Evolutionary conservation across 35 echinoderm and acorn worm species (phyloP).

Genomic region (Lytechinus variegatus): DNA sequence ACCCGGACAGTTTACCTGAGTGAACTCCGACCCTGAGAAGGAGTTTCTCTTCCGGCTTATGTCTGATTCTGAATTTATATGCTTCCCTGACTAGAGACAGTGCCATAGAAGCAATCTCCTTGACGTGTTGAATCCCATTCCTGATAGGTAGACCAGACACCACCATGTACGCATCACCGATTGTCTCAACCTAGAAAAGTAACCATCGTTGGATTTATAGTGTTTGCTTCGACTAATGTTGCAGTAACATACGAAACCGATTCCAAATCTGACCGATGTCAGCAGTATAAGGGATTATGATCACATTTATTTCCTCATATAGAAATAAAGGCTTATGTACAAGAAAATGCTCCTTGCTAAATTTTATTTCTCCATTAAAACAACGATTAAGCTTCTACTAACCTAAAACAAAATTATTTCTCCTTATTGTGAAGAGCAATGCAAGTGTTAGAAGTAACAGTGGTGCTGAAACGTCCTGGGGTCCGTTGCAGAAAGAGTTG

Average conservation of each 20-base stretch:
- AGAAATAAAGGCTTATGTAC: neutral
- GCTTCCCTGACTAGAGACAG: constrained; percentile 69
- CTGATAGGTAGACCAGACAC: constrained; percentile 80
- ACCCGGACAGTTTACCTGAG: constrained; percentile 54
- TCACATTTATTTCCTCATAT: neutral
- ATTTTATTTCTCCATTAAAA: too few species aligned
- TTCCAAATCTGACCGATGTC: too few species aligned
- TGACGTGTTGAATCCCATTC: constrained; percentile 76
- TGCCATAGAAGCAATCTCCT: constrained; percentile 74
- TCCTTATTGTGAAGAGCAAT: too few species aligned
- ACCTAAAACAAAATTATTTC: too few species aligned
- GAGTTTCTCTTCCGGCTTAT: constrained; percentile 68
- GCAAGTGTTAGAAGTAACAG: too few species aligned
- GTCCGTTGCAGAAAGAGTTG: too few species aligned
- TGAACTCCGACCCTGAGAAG: constrained; percentile 83
- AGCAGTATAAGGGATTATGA: too few species aligned
- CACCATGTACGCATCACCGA: constrained; percentile 94
- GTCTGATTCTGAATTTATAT: constrained; percentile 60
- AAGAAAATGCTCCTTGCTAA: too few species aligned
- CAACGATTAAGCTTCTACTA: too few species aligned
- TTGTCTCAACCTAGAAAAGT: constrained; percentile 71
- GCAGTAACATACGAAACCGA: too few species aligned
- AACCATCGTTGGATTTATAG: neutral
- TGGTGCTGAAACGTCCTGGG: too few species aligned
- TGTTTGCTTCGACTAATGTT: too few species aligned